Base-by-base conservation (phyloP, 2,888 invertebrate species). In the Napeogenes sylphis region DNA sequence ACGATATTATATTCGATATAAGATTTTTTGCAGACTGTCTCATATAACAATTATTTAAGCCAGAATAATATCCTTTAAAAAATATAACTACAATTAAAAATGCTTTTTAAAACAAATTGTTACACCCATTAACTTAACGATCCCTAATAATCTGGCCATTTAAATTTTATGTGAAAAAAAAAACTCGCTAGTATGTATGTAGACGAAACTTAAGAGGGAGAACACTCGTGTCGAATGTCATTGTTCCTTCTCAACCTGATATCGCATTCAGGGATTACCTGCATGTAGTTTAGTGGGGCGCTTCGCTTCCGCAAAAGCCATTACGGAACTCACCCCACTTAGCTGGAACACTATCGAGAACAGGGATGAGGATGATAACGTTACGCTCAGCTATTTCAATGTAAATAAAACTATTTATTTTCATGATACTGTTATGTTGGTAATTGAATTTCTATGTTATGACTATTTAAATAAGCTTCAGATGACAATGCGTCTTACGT, bases 241-340 rank as follows among this genome's bases (percentile, higher is more conserved):
- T 59, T 35, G 54, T 33, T 59, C 65, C 59, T 64, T 64, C 56
- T 59, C 58, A 55, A 66, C 55, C 61, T 58, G 66, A 65, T 68
- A 69, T 64, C 62, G 58, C 65, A 64, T 68, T 68, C 63, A 65
- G 65, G 67, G 66, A 70, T 71, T 70, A 71, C 67, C 62, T 66
- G 59, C 51, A 62, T 64, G 58, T 60, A 62, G 68, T 68, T 67
- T 63, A 67, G 65, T 65, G 67, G 62, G 67, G 67, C 61, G 67
- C 55, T 63, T 55, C 55, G 61, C 67, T 61, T 63, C 63, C 63
- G 65, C 59, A 65, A 63, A 55, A 59, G 62, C 61, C 65, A 65
- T 67, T 61, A 65, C 63, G 58, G 67, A 65, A 63, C 63, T 63
- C 55, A 58, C 58, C 60, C 46, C 65, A 21, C 62, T 67, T 59